Conservation (phyloP, 2,888 invertebrate species). For the Eulithis prunata region DNA sequence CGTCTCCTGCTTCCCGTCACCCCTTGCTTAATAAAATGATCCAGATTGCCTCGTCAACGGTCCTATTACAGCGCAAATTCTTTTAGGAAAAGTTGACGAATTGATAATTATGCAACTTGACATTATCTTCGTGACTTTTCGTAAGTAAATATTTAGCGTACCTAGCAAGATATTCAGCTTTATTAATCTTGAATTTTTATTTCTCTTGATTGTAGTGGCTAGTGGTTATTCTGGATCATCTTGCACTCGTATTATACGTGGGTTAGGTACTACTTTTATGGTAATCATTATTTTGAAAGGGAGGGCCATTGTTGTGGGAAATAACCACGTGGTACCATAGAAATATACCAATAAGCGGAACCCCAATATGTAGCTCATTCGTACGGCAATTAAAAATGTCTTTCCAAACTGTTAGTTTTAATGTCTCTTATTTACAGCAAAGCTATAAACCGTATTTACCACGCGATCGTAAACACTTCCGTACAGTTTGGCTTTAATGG, state of each 20-base stretch:
- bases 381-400: slow-evolving; percentile 15
- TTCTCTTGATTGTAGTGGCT: too few relatives aligned
- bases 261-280: too few relatives aligned
- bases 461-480: slow-evolving; percentile 72
- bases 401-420: slow-evolving; percentile 40
- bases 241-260: too few relatives aligned
- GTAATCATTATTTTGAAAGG: background rate
- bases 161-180: too few relatives aligned
- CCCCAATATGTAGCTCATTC: slow-evolving; percentile 4
- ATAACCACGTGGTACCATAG: too few relatives aligned
- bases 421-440: slow-evolving; percentile 50
- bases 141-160: too few relatives aligned
- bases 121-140: background rate
- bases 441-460: slow-evolving; percentile 63
- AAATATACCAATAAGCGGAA: background rate
- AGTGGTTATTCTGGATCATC: too few relatives aligned
- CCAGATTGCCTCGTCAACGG: slow-evolving; percentile 73
- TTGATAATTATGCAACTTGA: background rate
- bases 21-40: slow-evolving; percentile 58
- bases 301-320: too few relatives aligned
- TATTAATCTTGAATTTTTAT: too few relatives aligned
- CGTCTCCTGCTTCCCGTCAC: slow-evolving; percentile 66
- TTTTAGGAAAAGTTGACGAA: slow-evolving; percentile 8
- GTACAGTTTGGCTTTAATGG: slow-evolving; percentile 49
- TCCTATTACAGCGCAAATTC: slow-evolving; percentile 11